These are phyloP conservation scores for Pseudorectes ferrugineus DNA, from an alignment of 2,113 vertebrate genomes.

Conservation along the genomic window DNA sequence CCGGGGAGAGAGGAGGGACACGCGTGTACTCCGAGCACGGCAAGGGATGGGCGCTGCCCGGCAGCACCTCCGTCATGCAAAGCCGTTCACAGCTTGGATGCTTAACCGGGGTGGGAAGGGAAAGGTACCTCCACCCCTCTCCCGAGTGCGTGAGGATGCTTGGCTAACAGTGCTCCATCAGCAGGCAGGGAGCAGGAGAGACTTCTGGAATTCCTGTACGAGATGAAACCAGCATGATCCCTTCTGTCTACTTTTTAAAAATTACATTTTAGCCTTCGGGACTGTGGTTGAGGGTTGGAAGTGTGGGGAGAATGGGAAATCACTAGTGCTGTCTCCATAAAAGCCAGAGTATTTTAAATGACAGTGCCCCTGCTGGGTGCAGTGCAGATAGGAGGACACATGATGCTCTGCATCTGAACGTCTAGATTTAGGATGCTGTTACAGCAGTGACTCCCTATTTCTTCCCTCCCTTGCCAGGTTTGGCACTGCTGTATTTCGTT, in stretches of 20 bases:
- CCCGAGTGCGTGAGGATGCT: too few species aligned
- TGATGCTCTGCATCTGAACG: background rate
- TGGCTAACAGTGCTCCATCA: background rate
- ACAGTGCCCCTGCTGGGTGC: background rate
- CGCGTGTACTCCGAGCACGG: background rate
- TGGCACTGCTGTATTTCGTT: background rate
- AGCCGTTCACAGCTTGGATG: background rate
- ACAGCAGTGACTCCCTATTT: fast-evolving
- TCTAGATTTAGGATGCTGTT: background rate
- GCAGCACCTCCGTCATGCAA: too few species aligned
- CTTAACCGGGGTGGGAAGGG: background rate
- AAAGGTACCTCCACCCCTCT: fast-evolving
- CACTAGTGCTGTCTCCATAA: fast-evolving
- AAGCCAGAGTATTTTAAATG: background rate
- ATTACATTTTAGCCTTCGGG: background rate
- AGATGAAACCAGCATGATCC: background rate
- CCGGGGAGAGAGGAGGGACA: too few species aligned
- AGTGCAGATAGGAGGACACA: background rate
- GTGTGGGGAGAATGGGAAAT: background rate
- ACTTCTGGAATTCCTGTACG: background rate
- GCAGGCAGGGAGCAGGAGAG: background rate
- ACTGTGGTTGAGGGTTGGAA: background rate
- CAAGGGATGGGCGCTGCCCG: background rate
- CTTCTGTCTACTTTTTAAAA: too few species aligned
- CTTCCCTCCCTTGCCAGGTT: background rate